Evolutionary conservation across 1,140 invertebrate species (phyloP).

Genomic region (Liolophura sinensis): DNA sequence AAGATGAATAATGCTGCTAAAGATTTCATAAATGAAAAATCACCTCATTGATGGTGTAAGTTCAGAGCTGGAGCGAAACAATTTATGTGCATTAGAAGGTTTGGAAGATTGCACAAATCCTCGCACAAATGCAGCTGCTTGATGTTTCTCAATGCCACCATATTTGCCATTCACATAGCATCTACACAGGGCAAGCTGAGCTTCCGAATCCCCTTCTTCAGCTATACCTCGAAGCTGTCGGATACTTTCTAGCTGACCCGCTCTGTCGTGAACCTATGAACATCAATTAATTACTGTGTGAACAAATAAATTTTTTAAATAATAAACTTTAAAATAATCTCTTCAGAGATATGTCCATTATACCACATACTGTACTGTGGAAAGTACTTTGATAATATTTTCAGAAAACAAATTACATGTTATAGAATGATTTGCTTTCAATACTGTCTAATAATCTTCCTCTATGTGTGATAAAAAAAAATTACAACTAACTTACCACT

Average conservation of each 20-base stretch:
- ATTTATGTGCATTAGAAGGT: constrained; percentile 40
- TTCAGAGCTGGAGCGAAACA: constrained; percentile 37
- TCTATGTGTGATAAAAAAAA: background rate
- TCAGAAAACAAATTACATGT: no score
- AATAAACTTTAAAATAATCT: no score
- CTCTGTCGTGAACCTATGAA: constrained; percentile 32
- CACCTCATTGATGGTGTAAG: constrained; percentile 55
- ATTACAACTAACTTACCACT: constrained; percentile 13
- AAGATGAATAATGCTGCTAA: background rate
- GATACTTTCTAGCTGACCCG: constrained; percentile 38
- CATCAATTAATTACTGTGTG: background rate
- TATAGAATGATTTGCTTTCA: no score
- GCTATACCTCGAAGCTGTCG: constrained; percentile 47
- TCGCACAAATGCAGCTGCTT: constrained; percentile 40
- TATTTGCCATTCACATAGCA: constrained; percentile 41
- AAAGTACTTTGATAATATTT: no score
- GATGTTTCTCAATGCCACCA: constrained; percentile 41
- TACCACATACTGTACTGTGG: no score
- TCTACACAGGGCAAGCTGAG: constrained; percentile 41
- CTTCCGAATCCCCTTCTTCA: constrained; percentile 33
- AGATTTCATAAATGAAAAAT: constrained; percentile 1
- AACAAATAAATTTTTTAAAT: no score
- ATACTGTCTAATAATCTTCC: no score
- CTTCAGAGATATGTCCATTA: no score
- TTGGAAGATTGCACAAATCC: constrained; percentile 47